phyloP scores from a whole-genome alignment of 2,888 invertebrate species.

The Pocota personata region DNA sequence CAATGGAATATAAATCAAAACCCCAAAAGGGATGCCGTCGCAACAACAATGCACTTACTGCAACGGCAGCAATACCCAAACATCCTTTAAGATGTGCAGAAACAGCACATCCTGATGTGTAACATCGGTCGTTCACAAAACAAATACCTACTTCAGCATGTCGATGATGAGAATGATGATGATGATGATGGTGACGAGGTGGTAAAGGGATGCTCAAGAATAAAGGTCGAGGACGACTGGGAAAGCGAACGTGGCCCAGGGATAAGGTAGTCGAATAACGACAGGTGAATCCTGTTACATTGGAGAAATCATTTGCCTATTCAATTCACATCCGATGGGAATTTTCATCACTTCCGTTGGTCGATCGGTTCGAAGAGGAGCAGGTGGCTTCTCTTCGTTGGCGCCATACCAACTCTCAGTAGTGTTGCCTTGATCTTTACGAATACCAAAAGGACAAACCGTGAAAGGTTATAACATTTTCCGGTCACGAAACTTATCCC shows the following conservation, averaged over 20 bases:
- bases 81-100: conserved; percentile 55
- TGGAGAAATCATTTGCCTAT: conserved; percentile 67
- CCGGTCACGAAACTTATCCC: conserved; percentile 65
- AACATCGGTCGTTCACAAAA: conserved; percentile 41
- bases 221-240: conserved; percentile 17
- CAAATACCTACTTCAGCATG: conserved; percentile 52
- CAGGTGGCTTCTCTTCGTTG: neutral
- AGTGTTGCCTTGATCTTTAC: conserved; percentile 23
- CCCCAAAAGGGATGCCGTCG: conserved; percentile 2
- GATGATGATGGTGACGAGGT: neutral
- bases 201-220: neutral
- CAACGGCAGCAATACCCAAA: conserved; percentile 46
- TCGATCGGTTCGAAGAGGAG: neutral
- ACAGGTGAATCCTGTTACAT: conserved; percentile 47
- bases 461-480: conserved; percentile 58
- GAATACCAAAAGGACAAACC: conserved; percentile 34
- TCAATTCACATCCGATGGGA: conserved; percentile 69
- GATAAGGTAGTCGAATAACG: conserved; percentile 16
- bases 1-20: conserved; percentile 63
- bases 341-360: conserved; percentile 61
- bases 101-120: conserved; percentile 44
- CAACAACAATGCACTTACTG: conserved; percentile 56
- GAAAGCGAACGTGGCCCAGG: neutral
- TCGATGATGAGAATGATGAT: neutral
- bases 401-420: neutral